Base-by-base conservation (phyloP, 64 coral and sea anemone species). In the Montipora capricornis region DNA sequence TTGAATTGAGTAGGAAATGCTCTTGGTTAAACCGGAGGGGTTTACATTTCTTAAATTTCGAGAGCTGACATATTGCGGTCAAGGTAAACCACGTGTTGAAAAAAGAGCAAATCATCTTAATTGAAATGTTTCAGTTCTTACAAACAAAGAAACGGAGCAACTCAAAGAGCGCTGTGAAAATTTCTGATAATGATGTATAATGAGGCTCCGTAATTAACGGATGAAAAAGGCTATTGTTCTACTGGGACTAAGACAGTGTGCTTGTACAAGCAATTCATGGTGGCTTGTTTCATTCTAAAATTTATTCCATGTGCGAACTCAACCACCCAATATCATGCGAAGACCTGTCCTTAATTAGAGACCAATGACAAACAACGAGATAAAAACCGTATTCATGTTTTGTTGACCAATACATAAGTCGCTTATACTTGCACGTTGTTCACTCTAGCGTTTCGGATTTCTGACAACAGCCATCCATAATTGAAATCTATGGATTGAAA, bases 221-320 rank as follows among this genome's bases (percentile, higher is more conserved):
- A 64, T 4, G 61, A 71, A 20, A 22, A n/a, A 49, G 5, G 10
- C 66, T 86, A 71, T 78, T 49, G 62, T 86, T 71, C 50, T 11
- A 19, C 5, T 49, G 82, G 22, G 64, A 16, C 22, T 16, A 1
- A 9, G 44, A 86, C 62, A 71, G 50, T 86, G 68, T 71, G 45
- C 45, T 81, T 15, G 50, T 10, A 73, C 80, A 70, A 22, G 47
- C 76, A 16, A 78, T 12, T 86, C 64, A 86, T 62, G 82, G 82
- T 86, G 82, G 82, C 17, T 49, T 64, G 16, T 73, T 86, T 71
- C 66, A 24, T 8, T 47, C 64, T 22, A 16, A 86, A 86, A 86
- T 86, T 86, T 86, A 86, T 86, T 86, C 82, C 82, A 86, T 86
- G 82, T 86, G 82, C 82, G 37, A 16, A 50, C n/a, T 48, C 47